Conservation (phyloP, 2,888 invertebrate genomes). For the Sminthurides aquaticus region DNA sequence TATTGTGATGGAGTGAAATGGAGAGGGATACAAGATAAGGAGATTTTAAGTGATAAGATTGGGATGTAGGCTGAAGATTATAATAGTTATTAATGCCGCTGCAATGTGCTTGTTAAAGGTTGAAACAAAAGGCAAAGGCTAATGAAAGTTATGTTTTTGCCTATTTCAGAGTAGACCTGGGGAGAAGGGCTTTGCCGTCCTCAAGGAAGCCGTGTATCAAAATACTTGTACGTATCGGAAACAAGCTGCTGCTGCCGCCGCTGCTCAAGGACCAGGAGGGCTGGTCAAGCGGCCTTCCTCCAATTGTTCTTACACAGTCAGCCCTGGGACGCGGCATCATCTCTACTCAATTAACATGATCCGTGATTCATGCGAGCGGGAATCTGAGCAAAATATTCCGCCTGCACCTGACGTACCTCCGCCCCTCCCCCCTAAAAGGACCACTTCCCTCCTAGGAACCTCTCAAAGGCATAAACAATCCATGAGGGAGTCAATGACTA, state of each 20-base stretch:
- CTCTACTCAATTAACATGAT: neutral
- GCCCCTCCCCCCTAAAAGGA: conserved; percentile 34
- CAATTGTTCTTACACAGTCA: conserved; percentile 10
- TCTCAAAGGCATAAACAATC: conserved; percentile 13
- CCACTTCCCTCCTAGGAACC: conserved; percentile 27
- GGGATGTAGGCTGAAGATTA: too few species aligned
- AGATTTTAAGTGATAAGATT: too few species aligned
- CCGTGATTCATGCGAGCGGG: neutral
- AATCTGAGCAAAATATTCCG: neutral
- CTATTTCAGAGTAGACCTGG: conserved; percentile 13
- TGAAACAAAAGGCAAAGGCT: neutral
- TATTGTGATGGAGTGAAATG: too few species aligned
- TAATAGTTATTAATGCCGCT: too few species aligned
- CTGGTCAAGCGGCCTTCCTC: neutral
- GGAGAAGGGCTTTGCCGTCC: conserved; percentile 11
- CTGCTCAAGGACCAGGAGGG: neutral
- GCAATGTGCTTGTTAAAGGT: too few species aligned
- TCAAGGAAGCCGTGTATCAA: conserved; percentile 17
- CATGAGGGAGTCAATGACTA: conserved; percentile 25
- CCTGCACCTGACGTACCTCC: conserved; percentile 19
- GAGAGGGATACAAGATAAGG: too few species aligned
- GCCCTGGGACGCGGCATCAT: conserved; percentile 5
- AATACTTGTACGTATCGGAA: conserved; percentile 11
- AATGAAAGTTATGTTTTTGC: neutral
- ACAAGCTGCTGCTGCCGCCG: neutral